Evolutionary conservation across 2,888 invertebrate species (phyloP).

Genomic region (Drosophila flavopinicola): DNA sequence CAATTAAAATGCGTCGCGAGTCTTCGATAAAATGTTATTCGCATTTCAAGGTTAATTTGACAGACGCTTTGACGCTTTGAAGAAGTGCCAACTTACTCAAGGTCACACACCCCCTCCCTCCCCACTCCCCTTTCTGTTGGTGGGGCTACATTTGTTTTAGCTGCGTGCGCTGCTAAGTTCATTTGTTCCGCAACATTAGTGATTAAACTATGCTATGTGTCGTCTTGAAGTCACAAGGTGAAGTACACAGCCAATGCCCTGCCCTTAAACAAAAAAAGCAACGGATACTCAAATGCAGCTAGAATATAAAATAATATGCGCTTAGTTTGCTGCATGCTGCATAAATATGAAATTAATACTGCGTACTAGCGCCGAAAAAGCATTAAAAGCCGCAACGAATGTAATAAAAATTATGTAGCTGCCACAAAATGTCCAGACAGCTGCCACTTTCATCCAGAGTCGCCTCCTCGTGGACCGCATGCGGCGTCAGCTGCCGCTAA

Average conservation of each 20-base stretch:
- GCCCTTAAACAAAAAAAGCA: too few relatives aligned
- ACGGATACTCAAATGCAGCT: background rate
- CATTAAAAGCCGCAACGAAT: conserved; percentile 44
- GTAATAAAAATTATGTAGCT: conserved; percentile 76
- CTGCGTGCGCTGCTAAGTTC: conserved; percentile 34
- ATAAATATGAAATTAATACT: conserved; percentile 56
- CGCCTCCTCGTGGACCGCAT: conserved; percentile 41
- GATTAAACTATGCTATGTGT: conserved; percentile 43
- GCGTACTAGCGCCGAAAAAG: conserved; percentile 29
- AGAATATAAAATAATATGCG: conserved; percentile 22
- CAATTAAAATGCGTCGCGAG: conserved; percentile 77
- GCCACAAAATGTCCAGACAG: conserved; percentile 70
- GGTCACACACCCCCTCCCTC: too few relatives aligned
- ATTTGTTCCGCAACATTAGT: conserved; percentile 74
- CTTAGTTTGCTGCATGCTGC: conserved; percentile 6
- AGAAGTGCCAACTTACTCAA: conserved; percentile 66
- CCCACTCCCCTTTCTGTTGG: background rate
- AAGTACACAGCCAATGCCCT: conserved; percentile 37
- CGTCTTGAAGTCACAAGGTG: conserved; percentile 52
- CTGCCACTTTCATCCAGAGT: conserved; percentile 28
- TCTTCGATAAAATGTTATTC: conserved; percentile 80
- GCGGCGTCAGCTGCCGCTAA: conserved; percentile 77
- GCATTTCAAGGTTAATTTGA: conserved; percentile 76
- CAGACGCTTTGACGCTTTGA: conserved; percentile 63
- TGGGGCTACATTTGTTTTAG: conserved; percentile 13